These are phyloP conservation scores for Hormaphis cornu DNA, from an alignment of 1,140 invertebrate species.

Conservation along the genomic window DNA sequence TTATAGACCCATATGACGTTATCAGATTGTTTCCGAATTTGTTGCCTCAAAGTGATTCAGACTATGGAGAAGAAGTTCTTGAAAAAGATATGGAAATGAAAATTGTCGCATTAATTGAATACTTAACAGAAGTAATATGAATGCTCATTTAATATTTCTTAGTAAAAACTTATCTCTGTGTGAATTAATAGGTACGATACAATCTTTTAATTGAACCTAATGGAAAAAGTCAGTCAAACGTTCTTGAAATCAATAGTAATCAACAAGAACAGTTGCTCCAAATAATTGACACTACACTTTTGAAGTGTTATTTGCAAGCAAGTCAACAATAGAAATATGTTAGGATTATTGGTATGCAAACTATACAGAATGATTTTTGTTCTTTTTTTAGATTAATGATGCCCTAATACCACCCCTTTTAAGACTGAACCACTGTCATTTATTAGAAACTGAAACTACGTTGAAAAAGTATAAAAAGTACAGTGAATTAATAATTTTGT, in stretches of 20 bases:
- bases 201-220: constrained; percentile 39
- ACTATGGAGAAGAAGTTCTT: constrained; percentile 43
- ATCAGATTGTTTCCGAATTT: constrained; percentile 88
- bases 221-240: neutral
- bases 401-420: constrained; percentile 81
- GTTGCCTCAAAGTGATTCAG: constrained; percentile 55
- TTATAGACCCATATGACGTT: constrained; percentile 78
- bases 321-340: constrained; percentile 1
- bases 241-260: neutral
- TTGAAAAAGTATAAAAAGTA: constrained; percentile 78
- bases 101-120: constrained; percentile 78
- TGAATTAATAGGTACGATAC: constrained; percentile 36
- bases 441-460: constrained; percentile 86
- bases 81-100: constrained; percentile 75
- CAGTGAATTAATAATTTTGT: constrained; percentile 89
- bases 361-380: neutral
- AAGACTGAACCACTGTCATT: constrained; percentile 86
- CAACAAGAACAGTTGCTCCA: constrained; percentile 59
- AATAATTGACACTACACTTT: constrained; percentile 89
- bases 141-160: constrained; percentile 34
- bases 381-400: constrained; percentile 72
- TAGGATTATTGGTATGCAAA: neutral
- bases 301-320: constrained; percentile 92
- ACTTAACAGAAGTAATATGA: constrained; percentile 64
- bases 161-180: neutral